A percentile compares a stretch with the other conserved stretches of the same genome.
phyloP scores from a whole-genome alignment of 2,113 vertebrate species.

The Miniopterus natalensis region DNA sequence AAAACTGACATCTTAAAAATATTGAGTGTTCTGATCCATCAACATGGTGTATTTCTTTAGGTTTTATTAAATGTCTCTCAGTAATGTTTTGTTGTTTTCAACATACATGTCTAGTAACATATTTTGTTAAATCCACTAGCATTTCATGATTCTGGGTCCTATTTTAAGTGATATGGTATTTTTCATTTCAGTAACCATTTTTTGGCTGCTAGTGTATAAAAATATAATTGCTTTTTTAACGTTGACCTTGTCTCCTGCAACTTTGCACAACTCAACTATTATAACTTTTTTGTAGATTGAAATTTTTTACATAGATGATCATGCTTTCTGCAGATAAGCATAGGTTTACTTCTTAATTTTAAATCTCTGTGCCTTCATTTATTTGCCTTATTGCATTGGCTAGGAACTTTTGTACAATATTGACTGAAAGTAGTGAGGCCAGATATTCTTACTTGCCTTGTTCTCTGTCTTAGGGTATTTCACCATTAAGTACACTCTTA shows the following conservation, averaged over 20 bases:
- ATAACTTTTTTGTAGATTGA: neutral
- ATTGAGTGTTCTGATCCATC: neutral
- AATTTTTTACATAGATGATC: neutral
- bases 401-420: neutral
- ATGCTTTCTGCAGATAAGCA: neutral
- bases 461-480: neutral
- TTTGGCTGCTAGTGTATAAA: neutral
- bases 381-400: neutral
- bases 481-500: neutral
- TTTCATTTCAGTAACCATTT: neutral
- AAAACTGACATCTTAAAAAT: neutral
- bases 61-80: slow-evolving; percentile 44
- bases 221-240: slow-evolving; percentile 2
- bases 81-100: slow-evolving; percentile 10
- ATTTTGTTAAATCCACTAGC: neutral
- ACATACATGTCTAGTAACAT: neutral
- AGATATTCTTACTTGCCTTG: neutral
- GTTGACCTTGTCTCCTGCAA: neutral
- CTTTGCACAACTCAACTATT: neutral
- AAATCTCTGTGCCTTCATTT: neutral
- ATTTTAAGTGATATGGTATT: slow-evolving; percentile 23
- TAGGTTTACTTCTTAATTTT: neutral
- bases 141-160: neutral
- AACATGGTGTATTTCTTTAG: neutral
- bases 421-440: neutral